phyloP scores from a whole-genome alignment of 2,113 vertebrate genomes.

The Actinemys pallida region DNA sequence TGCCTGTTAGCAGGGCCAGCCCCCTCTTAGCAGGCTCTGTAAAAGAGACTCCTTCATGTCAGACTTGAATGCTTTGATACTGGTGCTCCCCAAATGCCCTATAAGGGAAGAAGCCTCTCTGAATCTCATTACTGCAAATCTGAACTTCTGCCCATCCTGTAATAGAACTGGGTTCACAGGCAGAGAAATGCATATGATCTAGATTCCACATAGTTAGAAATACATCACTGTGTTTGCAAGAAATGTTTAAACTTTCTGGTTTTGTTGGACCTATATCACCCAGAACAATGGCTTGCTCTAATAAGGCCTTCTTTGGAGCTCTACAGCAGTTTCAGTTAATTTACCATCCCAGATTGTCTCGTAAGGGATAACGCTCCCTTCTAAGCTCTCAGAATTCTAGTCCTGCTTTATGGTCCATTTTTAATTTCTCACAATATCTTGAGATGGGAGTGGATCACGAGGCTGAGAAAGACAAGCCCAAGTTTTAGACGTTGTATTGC shows the following conservation, averaged over 20 bases:
- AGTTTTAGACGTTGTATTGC: neutral
- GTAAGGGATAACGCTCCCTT: neutral
- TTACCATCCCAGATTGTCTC: neutral
- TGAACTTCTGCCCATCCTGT: neutral
- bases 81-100: neutral
- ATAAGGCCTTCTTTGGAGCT: neutral
- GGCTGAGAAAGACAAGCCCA: neutral
- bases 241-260: neutral
- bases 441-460: neutral
- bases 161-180: neutral
- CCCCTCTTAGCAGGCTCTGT: slow-evolving; percentile 43
- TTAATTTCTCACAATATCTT: neutral
- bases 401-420: slow-evolving; percentile 32
- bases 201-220: neutral
- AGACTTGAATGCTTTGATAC: neutral
- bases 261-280: neutral
- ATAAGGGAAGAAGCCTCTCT: neutral
- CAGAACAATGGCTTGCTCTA: neutral
- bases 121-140: neutral
- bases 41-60: slow-evolving; percentile 28
- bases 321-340: neutral
- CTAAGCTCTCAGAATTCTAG: neutral
- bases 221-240: neutral
- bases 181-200: neutral
- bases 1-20: slow-evolving; percentile 37